Percentiles rank a stretch among this genome's conserved stretches.
phyloP scores from a whole-genome alignment of 2,113 vertebrate species.

The Colistium nudipinnis region DNA sequence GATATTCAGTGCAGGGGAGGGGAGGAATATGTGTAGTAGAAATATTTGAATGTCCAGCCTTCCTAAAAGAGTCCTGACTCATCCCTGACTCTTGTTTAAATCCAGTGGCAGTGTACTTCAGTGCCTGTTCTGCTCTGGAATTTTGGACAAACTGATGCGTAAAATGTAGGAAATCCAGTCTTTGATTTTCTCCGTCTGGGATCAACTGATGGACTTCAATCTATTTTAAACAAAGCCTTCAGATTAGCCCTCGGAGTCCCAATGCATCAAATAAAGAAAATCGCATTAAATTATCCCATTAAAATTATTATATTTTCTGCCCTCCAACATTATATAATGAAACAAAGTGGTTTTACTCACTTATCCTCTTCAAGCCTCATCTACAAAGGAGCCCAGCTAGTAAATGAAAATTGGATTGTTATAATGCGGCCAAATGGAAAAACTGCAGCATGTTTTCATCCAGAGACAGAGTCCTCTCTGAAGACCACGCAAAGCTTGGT shows the following conservation, averaged over 20 bases:
- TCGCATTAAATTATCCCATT: constrained; percentile 83
- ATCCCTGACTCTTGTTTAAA: no score
- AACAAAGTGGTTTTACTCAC: constrained; percentile 73
- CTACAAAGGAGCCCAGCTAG: constrained; percentile 62
- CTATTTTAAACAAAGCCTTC: constrained; percentile 74
- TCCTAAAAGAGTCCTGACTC: no score
- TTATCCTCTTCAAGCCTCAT: constrained; percentile 63
- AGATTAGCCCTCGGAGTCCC: constrained; percentile 79
- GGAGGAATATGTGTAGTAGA: no score
- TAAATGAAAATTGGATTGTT: constrained; percentile 73
- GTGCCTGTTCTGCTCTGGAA: no score
- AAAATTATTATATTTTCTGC: constrained; percentile 78
- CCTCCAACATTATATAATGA: constrained; percentile 76
- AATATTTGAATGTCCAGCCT: no score
- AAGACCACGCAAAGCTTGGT: no score
- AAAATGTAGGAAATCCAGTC: no score
- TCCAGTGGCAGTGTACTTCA: no score
- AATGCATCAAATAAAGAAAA: constrained; percentile 80
- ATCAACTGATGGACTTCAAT: constrained; percentile 46
- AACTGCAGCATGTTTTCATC: constrained; percentile 3
- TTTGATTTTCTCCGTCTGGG: no score
- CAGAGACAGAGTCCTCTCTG: no score
- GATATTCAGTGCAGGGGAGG: no score
- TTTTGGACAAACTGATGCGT: no score
- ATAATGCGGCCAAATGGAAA: constrained; percentile 70